Conservation (phyloP, 2,797 vertebrate genomes). For the Muscicapa striata region DNA sequence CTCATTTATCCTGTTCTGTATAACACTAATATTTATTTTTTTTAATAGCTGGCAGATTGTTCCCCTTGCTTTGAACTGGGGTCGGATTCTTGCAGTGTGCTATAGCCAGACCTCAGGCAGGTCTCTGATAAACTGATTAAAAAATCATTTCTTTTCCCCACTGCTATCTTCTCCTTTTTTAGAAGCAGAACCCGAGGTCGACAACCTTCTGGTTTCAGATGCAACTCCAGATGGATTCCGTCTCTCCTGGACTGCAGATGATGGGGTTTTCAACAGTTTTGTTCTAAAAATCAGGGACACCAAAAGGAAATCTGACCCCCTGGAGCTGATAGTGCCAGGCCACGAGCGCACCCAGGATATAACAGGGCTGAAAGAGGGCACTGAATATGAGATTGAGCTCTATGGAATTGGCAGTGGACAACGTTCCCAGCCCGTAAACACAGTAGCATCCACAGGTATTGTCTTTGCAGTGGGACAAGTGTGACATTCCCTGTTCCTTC, state of each 20-base stretch:
- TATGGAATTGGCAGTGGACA: slow-evolving; percentile 87
- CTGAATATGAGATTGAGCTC: slow-evolving; percentile 88
- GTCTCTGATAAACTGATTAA: not conserved
- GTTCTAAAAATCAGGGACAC: slow-evolving; percentile 87
- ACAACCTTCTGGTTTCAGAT: slow-evolving; percentile 87
- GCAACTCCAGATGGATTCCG: slow-evolving; percentile 85
- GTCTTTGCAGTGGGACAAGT: not conserved
- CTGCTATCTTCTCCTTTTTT: slow-evolving; percentile 66
- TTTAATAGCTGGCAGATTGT: slow-evolving; percentile 54
- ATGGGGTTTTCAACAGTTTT: slow-evolving; percentile 90
- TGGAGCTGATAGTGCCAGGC: slow-evolving; percentile 84
- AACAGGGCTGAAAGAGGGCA: slow-evolving; percentile 86
- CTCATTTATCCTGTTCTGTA: not conserved
- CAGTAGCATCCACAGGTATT: slow-evolving; percentile 92
- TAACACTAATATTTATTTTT: not conserved
- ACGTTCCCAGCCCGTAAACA: slow-evolving; percentile 84
- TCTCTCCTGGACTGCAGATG: slow-evolving; percentile 90
- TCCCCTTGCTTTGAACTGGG: slow-evolving; percentile 54
- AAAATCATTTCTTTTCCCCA: slow-evolving; percentile 32
- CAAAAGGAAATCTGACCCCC: slow-evolving; percentile 77
- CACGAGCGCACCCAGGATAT: slow-evolving; percentile 83
- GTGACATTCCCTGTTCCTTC: not conserved
- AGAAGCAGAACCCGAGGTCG: slow-evolving; percentile 92
- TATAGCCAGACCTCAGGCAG: not conserved
- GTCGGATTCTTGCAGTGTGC: slow-evolving; percentile 42